Percentiles rank a stretch among this genome's conserved stretches.
Evolutionary conservation across 2,113 vertebrate genomes (phyloP).

Genomic region (Bathybates hornii): DNA sequence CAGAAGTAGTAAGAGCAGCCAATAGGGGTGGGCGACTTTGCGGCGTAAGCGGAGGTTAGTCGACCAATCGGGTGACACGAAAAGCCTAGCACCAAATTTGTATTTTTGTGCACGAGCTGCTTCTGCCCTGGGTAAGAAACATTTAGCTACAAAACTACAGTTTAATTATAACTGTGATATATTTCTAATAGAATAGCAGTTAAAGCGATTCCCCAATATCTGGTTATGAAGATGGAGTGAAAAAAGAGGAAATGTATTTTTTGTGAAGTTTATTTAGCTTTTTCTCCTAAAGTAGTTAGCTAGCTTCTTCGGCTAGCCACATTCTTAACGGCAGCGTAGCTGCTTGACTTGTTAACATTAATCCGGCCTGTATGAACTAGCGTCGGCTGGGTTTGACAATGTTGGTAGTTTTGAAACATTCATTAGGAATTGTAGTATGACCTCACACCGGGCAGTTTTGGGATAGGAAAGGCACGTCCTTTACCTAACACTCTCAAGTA

Average conservation of each 20-base stretch:
- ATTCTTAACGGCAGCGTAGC: background rate
- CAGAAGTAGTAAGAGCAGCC: background rate
- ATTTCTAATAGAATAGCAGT: background rate
- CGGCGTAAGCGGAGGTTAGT: fast-evolving
- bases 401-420: background rate
- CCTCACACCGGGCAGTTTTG: background rate
- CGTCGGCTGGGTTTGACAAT: background rate
- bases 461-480: fast-evolving
- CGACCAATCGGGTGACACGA: conserved; percentile 50
- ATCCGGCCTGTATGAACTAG: background rate
- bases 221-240: background rate
- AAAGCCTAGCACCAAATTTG: conserved; percentile 49
- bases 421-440: background rate
- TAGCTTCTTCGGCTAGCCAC: background rate
- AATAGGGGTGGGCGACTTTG: conserved; percentile 31
- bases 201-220: fast-evolving
- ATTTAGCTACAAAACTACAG: background rate
- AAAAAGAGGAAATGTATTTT: background rate
- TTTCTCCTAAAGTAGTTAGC: background rate
- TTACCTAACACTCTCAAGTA: fast-evolving
- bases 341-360: background rate
- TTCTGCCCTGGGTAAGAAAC: conserved; percentile 26
- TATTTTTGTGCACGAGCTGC: conserved; percentile 45
- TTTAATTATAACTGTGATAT: background rate
- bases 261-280: fast-evolving